Evolutionary conservation across 2,113 vertebrate species (phyloP), one percentile per base, ranked within the genome.

Genomic region (Gasterosteus nipponicus): DNA sequence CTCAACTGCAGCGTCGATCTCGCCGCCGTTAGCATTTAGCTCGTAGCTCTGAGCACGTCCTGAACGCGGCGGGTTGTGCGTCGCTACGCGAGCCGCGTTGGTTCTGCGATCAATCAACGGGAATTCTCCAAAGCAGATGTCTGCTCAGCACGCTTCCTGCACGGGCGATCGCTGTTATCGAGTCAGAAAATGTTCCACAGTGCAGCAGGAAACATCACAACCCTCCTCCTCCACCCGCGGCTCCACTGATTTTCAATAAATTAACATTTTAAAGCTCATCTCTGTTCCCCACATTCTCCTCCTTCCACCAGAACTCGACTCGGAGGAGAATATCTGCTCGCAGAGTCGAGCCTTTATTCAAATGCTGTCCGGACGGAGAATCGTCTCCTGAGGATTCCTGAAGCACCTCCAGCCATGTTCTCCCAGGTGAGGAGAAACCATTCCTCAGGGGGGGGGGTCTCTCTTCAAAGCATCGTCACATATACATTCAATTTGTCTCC

Each of bases 311-410:
- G 78, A 85, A 71, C 77, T 82, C 89, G 82, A 87, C 80, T 81
- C 65, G 0, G 65, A 19, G 51, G 60, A 80, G 89, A 84, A 78
- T 76, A 78, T 87, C 63, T 62, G 76, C 74, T 77, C 68, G 56
- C 64, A 80, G 68, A 82, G 82, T 39, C 54, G 60, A 78, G 69
- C 69, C 59, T 69, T 83, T 84, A 89, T 89, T 86, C 69, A 84
- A 88, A 84, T 73, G 85, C 69, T 49, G 1, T 62, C 65, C 81
- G 87, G 84, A 91, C 89, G 77, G 81, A 88, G 77, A 61, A 65
- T 73, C 64, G 12, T 84, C 82, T 84, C 88, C 69, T 5, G 86
- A 87, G 84, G 83, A 83, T 81, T 87, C 64, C 80, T 77, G 29
- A 83, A 72, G 65, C 11, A 73, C 84, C 75, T 63, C 33, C 69